A percentile compares a stretch with the other conserved stretches of the same genome.
Evolutionary conservation across 2,797 vertebrate species (phyloP).

Genomic region (Anguilla megastoma): DNA sequence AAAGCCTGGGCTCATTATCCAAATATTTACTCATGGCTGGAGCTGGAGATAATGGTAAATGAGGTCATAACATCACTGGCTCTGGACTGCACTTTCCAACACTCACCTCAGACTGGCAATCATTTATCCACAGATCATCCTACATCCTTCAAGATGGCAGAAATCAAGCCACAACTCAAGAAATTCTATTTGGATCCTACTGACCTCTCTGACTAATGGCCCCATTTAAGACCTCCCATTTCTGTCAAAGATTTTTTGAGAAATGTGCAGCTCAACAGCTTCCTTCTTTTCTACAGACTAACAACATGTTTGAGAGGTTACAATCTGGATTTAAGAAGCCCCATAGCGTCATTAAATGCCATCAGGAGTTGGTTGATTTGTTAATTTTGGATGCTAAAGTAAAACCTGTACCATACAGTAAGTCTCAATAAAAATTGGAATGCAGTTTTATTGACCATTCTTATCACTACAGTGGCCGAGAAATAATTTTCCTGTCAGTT

Average conservation of each 20-base stretch:
- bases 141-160: not conserved
- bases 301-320: too few relatives aligned
- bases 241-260: not conserved
- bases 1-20: not conserved
- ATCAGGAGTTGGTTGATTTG: not conserved
- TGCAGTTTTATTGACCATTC: not conserved
- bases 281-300: not conserved
- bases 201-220: not conserved
- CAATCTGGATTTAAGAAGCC: too few relatives aligned
- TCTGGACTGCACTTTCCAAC: too few relatives aligned
- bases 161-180: not conserved
- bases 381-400: not conserved
- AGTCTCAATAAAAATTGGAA: constrained; percentile 1
- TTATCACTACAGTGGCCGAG: not conserved
- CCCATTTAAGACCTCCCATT: not conserved
- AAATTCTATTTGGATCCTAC: not conserved
- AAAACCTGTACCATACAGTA: not conserved
- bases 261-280: not conserved
- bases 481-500: not conserved
- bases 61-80: not conserved
- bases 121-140: not conserved
- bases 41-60: not conserved
- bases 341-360: not conserved
- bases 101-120: not conserved
- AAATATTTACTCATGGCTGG: not conserved